Evolutionary conservation across 2,797 vertebrate genomes (phyloP), one percentile per base, ranked within the genome.

Genomic region (Streptopelia turtur): DNA sequence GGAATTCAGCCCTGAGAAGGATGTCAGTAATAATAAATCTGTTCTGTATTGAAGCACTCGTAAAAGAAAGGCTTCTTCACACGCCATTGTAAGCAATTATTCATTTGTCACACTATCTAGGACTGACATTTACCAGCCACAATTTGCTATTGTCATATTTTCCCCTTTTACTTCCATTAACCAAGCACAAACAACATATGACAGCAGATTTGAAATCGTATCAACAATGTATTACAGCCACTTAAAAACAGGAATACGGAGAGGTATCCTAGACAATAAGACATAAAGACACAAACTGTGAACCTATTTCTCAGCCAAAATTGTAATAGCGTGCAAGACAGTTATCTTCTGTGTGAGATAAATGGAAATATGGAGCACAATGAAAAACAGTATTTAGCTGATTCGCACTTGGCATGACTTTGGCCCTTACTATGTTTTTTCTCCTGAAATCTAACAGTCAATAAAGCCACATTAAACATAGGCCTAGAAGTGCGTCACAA

Each of bases 1-100:
- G 85, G 91, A 94, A 71, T 78, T 37, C 82, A 83, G 89, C 69
- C 77, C 76, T 39, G 63, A 96, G 94, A 94, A 97, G 95, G 93
- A 96, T 91, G 91, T 92, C 95, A 94, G 82, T 86, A 85, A 27
- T 86, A 68, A 94, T 88, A 82, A 90, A 91, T 43, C 33, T 9
- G 56, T 8, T 76, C 68, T 56, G 60, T 18, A 43, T 5, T 71
- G 84, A 89, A 96, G 74, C 14, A 91, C 89, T 96, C n/a, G 0
- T 94, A 94, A 94, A 95, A 81, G 16, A 22, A 1, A 4, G 1
- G 3, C 59, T 90, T 83, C 87, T 90, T 96, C 95, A 93, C 94
- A 96, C 39, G 69, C 92, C 82, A 86, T 1, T 15, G 87, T 83
- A 68, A 18, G 60, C 69, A 49, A 8, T 45, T 65, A 5, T 43